Base-by-base conservation (phyloP, 2,888 invertebrate genomes). In the Strigamia crassipes region DNA sequence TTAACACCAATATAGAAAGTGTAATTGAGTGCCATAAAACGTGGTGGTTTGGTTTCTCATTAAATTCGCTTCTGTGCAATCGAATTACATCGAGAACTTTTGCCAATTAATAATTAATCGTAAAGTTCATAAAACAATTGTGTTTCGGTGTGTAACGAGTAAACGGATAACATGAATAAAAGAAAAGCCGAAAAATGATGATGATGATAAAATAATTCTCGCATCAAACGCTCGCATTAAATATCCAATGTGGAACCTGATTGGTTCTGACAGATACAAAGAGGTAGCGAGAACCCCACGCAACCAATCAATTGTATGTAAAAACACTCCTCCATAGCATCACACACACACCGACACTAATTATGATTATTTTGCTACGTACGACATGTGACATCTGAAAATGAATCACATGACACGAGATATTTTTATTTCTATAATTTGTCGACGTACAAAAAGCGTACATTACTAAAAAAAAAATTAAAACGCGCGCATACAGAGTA, bases 181-280 rank as follows among this genome's bases (percentile, higher is more conserved):
- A 46, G 4, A 46, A 38, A 38, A 46, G 15, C 46, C 46, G 15
- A 46, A n/a, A 46, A 46, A 13, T 46, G 46, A 46, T 46, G 46
- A 46, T 46, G 46, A 46, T 46, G 46, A 46, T n/a, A 46, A 46
- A 46, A 46, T 46, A 46, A 46, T 46, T 46, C 46, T 46, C 46
- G 12, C 12, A 46, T 46, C 46, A 46, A 46, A 46, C 12, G 46
- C 46, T n/a, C 13, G 46, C 46, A 46, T 46, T 46, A 46, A 46
- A 46, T 46, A 66, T 66, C 23, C 61, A 66, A 66, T 66, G 61
- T 23, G 23, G 61, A 23, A 23, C 12, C 61, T 23, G 61, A 66
- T 66, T 66, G 61, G 61, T 66, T 23, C 61, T 66, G 61, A 66
- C 61, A 23, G 21, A 10, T 66, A 66, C 18, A 66, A 66, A 66